Base-by-base conservation (phyloP, 2,888 invertebrate species). In the Platycheirus rosarum region DNA sequence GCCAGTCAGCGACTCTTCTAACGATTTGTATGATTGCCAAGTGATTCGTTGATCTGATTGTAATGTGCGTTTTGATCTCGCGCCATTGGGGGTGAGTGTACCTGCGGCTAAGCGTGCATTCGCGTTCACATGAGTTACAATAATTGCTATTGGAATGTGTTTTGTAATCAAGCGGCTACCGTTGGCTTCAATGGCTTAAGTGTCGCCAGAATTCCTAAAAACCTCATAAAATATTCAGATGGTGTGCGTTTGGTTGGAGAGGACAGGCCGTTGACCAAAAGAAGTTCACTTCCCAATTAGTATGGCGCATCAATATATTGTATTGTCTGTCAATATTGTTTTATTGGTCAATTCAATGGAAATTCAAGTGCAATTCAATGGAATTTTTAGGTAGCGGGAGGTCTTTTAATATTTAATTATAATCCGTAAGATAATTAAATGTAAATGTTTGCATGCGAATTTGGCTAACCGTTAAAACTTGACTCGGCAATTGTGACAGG, bases 191-290 rank as follows among this genome's bases (percentile, higher is more conserved):
- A 35, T 37, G 7, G n/a, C 35, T 53, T 53, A 35, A 20, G 20
- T 53, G 53, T 53, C 57, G 70, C 70, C 65, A 75, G 80, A 75
- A 80, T 80, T 70, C 80, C 70, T 80, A 40, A 13, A 40, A 62
- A 26, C 29, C 14, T 66, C 75, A 46, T 70, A 48, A 60, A 11
- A 14, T 62, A 80, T 80, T 57, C 80, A 8, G 26, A 37, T 8
- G 70, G 70, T 23, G 75, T 75, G n/a, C 26, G 16, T 18, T 20
- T 5, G 16, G 29, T 7, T 35, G 23, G 48, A 8, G 37, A 69
- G 55, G 55, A 73, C 46, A 62, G 73, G 75, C 65, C 70, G 60
- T 70, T 80, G 80, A 80, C 75, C 65, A 70, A 80, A 80, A 65
- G 65, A 75, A 60, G 80, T 70, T 75, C 69, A 74, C 79, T 69